phyloP scores from a whole-genome alignment of 2,888 invertebrate species.

The Tetropium fuscum region DNA sequence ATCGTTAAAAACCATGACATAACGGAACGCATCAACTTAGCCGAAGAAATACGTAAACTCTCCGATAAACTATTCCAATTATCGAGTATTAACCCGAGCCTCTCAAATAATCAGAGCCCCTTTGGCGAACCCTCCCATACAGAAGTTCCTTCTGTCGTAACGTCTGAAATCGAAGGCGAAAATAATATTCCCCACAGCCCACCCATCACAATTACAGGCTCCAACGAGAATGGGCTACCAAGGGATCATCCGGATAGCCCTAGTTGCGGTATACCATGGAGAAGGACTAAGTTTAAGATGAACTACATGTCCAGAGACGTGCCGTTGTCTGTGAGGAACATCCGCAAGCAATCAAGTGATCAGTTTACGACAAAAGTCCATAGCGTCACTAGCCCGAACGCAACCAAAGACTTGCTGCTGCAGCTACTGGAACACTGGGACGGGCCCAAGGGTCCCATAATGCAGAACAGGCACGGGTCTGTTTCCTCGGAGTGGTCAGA shows the following conservation, averaged over 20 bases:
- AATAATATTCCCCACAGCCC: constrained; percentile 33
- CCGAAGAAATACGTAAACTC: constrained; percentile 86
- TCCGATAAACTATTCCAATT: constrained; percentile 82
- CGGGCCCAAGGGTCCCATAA: constrained; percentile 67
- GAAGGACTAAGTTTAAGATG: constrained; percentile 74
- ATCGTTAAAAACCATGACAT: constrained; percentile 72
- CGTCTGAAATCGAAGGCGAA: constrained; percentile 14
- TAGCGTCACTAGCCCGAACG: constrained; percentile 70
- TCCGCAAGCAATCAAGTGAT: constrained; percentile 41
- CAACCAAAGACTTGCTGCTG: constrained; percentile 81
- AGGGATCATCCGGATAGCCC: constrained; percentile 50
- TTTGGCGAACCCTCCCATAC: constrained; percentile 19
- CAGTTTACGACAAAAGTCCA: constrained; percentile 36
- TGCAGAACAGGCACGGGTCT: constrained; percentile 75
- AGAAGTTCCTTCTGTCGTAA: constrained; percentile 21
- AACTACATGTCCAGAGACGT: constrained; percentile 77
- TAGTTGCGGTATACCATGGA: constrained; percentile 59
- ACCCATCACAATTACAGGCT: constrained; percentile 43
- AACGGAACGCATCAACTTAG: constrained; percentile 76
- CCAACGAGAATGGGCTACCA: constrained; percentile 37
- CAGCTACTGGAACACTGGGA: constrained; percentile 84
- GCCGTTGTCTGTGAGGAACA: constrained; percentile 63
- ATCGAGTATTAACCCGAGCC: constrained; percentile 68
- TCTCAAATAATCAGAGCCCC: constrained; percentile 36
- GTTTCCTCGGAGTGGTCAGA: constrained; percentile 83